These are phyloP conservation scores for Hyposoter didymator DNA, from an alignment of 2,888 invertebrate species.

Conservation along the genomic window DNA sequence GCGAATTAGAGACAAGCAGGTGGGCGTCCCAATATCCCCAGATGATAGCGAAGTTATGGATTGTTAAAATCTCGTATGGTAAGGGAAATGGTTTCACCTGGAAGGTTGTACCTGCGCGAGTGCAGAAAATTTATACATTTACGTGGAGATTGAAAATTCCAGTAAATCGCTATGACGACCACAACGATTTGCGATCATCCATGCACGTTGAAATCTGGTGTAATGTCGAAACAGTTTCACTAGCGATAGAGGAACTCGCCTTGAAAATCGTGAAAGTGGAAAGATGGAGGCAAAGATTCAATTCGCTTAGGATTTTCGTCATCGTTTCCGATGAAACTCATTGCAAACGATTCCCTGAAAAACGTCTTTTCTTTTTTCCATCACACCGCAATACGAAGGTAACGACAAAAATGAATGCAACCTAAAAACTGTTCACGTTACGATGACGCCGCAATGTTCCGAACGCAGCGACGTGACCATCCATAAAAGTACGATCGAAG, in stretches of 20 bases:
- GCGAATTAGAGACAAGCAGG: constrained; percentile 77
- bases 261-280: constrained; percentile 26
- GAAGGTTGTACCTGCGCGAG: constrained; percentile 28
- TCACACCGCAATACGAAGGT: neutral
- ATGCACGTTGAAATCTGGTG: constrained; percentile 49
- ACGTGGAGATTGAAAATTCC: constrained; percentile 16
- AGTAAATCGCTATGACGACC: constrained; percentile 54
- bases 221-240: constrained; percentile 58
- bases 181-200: constrained; percentile 40
- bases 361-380: neutral
- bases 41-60: constrained; percentile 37
- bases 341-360: neutral
- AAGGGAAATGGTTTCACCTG: constrained; percentile 34
- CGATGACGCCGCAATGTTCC: neutral
- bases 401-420: neutral
- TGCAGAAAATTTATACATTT: constrained; percentile 34
- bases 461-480: neutral
- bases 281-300: constrained; percentile 5
- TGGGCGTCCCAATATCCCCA: constrained; percentile 73
- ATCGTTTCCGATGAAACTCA: neutral
- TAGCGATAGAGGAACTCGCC: constrained; percentile 56
- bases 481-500: neutral
- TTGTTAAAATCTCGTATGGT: constrained; percentile 39
- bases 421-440: neutral
- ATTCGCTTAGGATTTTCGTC: neutral